Evolutionary conservation across 2,797 vertebrate species (phyloP), one percentile per base, ranked within the genome.

Genomic region (Melanotaenia nigrans): DNA sequence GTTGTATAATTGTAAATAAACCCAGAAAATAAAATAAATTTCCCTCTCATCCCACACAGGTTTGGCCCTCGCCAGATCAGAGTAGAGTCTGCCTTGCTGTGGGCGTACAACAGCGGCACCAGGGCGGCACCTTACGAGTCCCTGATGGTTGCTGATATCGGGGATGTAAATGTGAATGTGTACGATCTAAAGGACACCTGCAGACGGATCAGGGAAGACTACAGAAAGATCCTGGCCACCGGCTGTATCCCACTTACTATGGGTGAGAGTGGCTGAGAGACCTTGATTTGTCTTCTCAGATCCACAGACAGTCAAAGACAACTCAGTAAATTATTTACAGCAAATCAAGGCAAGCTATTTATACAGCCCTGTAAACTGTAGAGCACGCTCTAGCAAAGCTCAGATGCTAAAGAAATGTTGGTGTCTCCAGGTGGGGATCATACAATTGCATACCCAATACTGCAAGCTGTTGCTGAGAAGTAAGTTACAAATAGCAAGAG

Each of bases 361-460:
- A 3, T 10, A 32, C 11, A 33, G 16, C 1, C 28, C 33, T 13
- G 12, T 60, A 11, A 59, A 55, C 28, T 47, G 38, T 6, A 6
- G 40, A 51, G 53, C 20, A 24, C 13, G 60, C 40, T 49, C 2
- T n/a, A n/a, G 62, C 45, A 57, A 65, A 75, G 53, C 51, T 76
- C 1, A 24, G 3, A 22, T 25, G 0, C 72, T 66, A 20, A 76
- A 5, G 11, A 49, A 5, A 22, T 69, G 28, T 82, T 79, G 63
- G 33, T 79, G 20, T 82, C 64, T 61, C 71, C 86, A 98, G 98
- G 98, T 70, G 98, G 97, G 0, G 97, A 98, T 87, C 97, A 98
- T 91, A 98, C 96, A 0, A 96, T 99, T 72, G 95, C 96, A 0
- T 98, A 98, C 68, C 97, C 97, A 2, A 97, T 99, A 84, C 92